Evolutionary conservation across 2,888 invertebrate genomes (phyloP), one percentile per base, ranked within the genome.

Genomic region (Harpalus rubripes): DNA sequence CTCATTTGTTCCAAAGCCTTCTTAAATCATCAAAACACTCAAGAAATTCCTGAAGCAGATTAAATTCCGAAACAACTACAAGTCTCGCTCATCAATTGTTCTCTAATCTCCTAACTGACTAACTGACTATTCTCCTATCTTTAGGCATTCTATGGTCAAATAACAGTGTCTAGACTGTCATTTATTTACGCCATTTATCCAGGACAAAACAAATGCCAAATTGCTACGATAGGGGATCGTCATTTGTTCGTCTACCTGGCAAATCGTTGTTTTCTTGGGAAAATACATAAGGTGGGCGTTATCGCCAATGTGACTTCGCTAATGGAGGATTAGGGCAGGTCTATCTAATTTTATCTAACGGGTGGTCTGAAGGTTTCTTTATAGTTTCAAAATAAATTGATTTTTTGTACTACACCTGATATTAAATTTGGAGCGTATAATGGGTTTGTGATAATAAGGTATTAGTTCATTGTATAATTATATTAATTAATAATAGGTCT

Each of bases 111-210:
- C 18, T 74, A 74, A 74, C 6, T 44, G 74, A 74, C 74, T 74
- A 74, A 74, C 10, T 74, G 74, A 74, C 74, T 74, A 72, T 41
- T 72, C 72, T 16, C 3, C 26, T 63, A 68, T 68, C 68, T 68
- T 15, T 10, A 74, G 44, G 16, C 74, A 74, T 74, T 78, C 56
- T 41, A 56, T 22, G 58, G 58, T 10, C 56, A 78, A 78, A 78
- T 78, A 78, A 78, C 26, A 78, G 41, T 78, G 78, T 78, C 58
- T 78, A 78, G 78, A 78, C 58, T 78, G 58, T 78, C 78, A 78
- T 78, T 78, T 78, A 78, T 78, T 78, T 56, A 78, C 58, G 78
- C 78, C 78, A 78, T 78, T 78, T 78, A 78, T 78, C 78, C 10
- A 26, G 26, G 32, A 78, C 78, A 78, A 78, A 78, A 44, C 76